Conservation (phyloP, 1,140 invertebrate genomes). For the Mya arenaria region DNA sequence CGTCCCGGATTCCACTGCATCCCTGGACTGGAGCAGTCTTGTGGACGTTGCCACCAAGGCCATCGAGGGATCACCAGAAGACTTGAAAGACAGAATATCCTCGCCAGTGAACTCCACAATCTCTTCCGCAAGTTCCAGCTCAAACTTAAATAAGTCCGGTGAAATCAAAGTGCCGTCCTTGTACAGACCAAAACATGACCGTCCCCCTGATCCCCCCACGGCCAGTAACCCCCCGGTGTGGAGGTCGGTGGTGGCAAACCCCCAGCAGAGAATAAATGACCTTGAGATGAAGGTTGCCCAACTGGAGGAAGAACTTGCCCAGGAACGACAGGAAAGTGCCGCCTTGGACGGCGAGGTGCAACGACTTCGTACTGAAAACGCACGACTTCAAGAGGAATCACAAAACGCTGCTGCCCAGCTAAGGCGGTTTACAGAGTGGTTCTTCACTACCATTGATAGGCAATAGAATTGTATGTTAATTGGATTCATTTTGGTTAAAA, state of each 20-base stretch:
- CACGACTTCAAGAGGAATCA: conserved; percentile 92
- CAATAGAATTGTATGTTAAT: no score
- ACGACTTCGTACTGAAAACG: conserved; percentile 91
- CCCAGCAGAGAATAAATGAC: conserved; percentile 85
- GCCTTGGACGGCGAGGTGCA: conserved; percentile 83
- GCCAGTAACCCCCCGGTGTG: conserved; percentile 78
- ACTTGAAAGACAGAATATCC: conserved; percentile 40
- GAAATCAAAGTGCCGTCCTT: conserved; percentile 37
- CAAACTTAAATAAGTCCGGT: neutral
- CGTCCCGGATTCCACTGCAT: conserved; percentile 73
- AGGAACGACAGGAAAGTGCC: conserved; percentile 75
- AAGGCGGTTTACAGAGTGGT: conserved; percentile 95
- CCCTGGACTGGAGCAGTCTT: conserved; percentile 89
- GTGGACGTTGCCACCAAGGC: conserved; percentile 89
- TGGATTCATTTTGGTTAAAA: no score
- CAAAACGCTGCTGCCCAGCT: conserved; percentile 94
- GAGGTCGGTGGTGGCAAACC: conserved; percentile 85
- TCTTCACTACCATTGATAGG: conserved; percentile 91
- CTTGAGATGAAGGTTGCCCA: conserved; percentile 74
- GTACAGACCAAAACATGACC: conserved; percentile 49
- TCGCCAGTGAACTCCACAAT: conserved; percentile 29
- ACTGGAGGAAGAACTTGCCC: conserved; percentile 71
- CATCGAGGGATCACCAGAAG: conserved; percentile 82
- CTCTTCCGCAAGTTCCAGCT: neutral
- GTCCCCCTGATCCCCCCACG: conserved; percentile 34